Base-by-base conservation (phyloP, 2,113 vertebrate species). In the Nerophis ophidion region DNA sequence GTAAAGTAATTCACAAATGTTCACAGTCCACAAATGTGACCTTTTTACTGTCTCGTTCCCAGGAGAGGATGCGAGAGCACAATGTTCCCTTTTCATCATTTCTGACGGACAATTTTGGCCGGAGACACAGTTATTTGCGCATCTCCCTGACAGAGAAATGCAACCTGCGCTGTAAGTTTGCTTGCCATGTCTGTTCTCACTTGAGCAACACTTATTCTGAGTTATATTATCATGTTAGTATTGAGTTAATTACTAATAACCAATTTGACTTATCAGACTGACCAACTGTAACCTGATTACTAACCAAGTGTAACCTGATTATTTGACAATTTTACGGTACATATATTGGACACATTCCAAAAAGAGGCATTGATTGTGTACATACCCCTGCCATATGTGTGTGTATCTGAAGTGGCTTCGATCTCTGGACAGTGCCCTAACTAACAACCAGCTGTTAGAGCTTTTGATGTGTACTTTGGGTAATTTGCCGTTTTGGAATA, bases 141-240 rank as follows among this genome's bases (percentile, higher is more conserved):
- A 94, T 99, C 70, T 98, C 95, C 0, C 83, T 99, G 76, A 99
- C 97, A 0, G 97, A 99, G 87, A 98, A 94, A 70, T 99, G 97
- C 84, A 99, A 98, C 85, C 92, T 99, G 8, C 89, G 97, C 74
- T 98, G 96, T 98, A 81, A 95, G 96, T 46, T 14, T 48, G 45
- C 7, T 59, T 17, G 34, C 48, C 7, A 34, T 46, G 14, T 47
- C 53, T 9, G 14, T 54, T 54, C 15, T 38, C n/a, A 36, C 34
- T 36, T 10, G 51, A 53, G 8, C 38, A 40, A 40, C 38, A 40
- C 38, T 8, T 9, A 40, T 40, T 40, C 4, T 36, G 36, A 38
- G 36, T 38, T 8, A 40, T 3, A 3, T 40, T 8, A 40, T 40
- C 38, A 40, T 40, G 38, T 35, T 5, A 36, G 13, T 14, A 36